Base-by-base conservation (phyloP, 1,140 invertebrate genomes). In the Homalodisca vitripennis region DNA sequence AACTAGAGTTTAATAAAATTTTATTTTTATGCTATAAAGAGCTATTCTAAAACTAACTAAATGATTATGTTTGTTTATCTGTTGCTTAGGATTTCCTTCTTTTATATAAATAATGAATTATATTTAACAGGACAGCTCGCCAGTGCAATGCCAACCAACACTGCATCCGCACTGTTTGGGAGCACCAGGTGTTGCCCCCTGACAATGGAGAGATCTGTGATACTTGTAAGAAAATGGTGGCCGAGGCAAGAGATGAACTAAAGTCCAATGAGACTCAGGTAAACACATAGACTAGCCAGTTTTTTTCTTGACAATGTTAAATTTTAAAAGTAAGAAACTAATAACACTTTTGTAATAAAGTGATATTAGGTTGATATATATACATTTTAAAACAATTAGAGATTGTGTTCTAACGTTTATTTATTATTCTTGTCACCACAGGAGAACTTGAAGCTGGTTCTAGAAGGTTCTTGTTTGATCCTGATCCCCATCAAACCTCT, bases 181-280 rank as follows among this genome's bases (percentile, higher is more conserved):
- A 88, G 34, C 84, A 87, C 48, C 85, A 88, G 77, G 46, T 53
- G 3, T 83, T 90, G 17, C 87, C 88, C 1, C 84, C 88, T 47
- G 93, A 95, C 77, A 85, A 85, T 72, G 92, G 93, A 76, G 86
- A 83, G 74, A 87, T 96, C 57, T 95, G 94, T 79, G 81, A 88
- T 73, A 89, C 93, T 68, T 96, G 94, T 74, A 89, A 92, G 75
- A 85, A 95, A 74, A 96, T 96, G 93, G 93, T 97, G 0, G 82
- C 85, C 67, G 86, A 95, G 78, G 94, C 93, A 0, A 82, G 93
- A 41, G 92, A 95, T 79, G 92, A 94, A 76, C 82, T 97, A 31
- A 79, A 88, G 72, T 94, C 92, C 77, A 96, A 96, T 80, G 86
- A 94, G 78, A 96, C 93, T 22, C 87, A 89, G 83, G 88, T 89